phyloP scores from a whole-genome alignment of 2,888 invertebrate genomes.

The Toxonevra muliebris region DNA sequence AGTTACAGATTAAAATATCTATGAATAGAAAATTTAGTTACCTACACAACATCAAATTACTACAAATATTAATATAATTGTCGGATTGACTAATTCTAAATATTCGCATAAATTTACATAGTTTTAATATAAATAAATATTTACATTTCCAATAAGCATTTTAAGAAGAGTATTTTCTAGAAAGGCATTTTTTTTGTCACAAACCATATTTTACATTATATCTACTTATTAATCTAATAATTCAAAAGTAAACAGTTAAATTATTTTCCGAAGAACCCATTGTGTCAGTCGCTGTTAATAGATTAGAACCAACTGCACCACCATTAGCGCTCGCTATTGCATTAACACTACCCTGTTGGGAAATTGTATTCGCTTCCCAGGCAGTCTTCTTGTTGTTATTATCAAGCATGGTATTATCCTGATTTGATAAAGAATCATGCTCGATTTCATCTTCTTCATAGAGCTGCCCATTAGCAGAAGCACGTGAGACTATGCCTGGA shows the following conservation, averaged over 20 bases:
- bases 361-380: constrained; percentile 60
- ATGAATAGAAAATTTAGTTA: no score
- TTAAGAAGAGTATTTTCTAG: no score
- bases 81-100: no score
- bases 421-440: constrained; percentile 56
- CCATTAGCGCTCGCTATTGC: constrained; percentile 41
- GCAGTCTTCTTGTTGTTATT: constrained; percentile 53
- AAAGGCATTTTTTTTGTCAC: no score
- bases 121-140: no score
- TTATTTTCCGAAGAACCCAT: constrained; percentile 69
- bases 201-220: neutral
- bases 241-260: constrained; percentile 70
- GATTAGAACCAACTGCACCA: constrained; percentile 51
- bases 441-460: constrained; percentile 66
- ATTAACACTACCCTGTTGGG: constrained; percentile 36
- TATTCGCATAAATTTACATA: no score
- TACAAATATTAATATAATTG: no score
- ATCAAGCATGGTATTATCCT: constrained; percentile 35
- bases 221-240: neutral
- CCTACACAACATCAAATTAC: no score
- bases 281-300: constrained; percentile 57
- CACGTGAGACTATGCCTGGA: constrained; percentile 67
- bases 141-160: no score
- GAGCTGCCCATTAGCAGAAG: constrained; percentile 64
- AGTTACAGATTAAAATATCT: no score